phyloP scores from a whole-genome alignment of 2,888 invertebrate species.

The Periphyllus acericola region DNA sequence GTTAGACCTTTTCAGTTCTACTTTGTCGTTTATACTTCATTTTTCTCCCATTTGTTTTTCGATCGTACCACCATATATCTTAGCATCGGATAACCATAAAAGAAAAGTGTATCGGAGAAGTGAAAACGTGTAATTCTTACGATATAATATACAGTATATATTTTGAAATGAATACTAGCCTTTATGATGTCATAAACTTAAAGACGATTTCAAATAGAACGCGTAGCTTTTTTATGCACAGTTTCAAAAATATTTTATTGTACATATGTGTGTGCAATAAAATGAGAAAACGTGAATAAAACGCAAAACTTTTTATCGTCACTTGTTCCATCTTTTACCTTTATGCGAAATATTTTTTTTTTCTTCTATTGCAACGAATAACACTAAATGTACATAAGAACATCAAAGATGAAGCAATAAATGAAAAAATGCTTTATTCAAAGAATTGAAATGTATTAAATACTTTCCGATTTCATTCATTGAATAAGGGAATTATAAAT shows the following conservation, averaged over 20 bases:
- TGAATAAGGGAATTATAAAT: neutral
- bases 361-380: slow-evolving; percentile 5
- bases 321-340: slow-evolving; percentile 47
- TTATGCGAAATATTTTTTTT: neutral
- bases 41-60: slow-evolving; percentile 9
- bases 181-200: slow-evolving; percentile 39
- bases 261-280: slow-evolving; percentile 13
- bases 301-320: slow-evolving; percentile 49
- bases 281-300: slow-evolving; percentile 18
- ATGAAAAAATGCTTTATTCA: neutral
- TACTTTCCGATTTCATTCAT: neutral
- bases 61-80: neutral
- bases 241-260: slow-evolving; percentile 33
- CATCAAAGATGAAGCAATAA: slow-evolving; percentile 25
- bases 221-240: slow-evolving; percentile 6
- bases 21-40: neutral
- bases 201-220: neutral
- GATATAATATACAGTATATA: neutral
- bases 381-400: neutral
- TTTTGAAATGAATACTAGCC: neutral
- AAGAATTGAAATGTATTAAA: neutral
- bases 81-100: slow-evolving; percentile 16
- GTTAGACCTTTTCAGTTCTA: neutral
- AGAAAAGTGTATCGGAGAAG: neutral
- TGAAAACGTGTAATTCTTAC: slow-evolving; percentile 9